These are phyloP conservation scores for Physocephala rufipes DNA, from an alignment of 2,888 invertebrate species.

Conservation along the genomic window DNA sequence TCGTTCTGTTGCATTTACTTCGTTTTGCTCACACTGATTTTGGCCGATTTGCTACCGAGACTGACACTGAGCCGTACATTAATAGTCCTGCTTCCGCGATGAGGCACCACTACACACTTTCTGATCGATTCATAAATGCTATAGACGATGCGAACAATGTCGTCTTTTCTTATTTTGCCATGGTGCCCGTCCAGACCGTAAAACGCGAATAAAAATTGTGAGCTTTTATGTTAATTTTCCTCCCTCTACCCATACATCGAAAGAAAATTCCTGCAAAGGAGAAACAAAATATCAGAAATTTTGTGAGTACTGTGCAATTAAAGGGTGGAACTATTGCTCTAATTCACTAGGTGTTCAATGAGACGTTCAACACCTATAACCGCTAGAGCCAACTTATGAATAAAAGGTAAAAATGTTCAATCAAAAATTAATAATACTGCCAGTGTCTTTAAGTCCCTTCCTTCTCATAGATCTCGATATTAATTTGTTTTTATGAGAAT, in stretches of 20 bases:
- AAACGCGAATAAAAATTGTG: conserved; percentile 86
- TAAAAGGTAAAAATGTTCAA: too few relatives aligned
- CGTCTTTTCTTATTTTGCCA: conserved; percentile 92
- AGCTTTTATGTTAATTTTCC: conserved; percentile 73
- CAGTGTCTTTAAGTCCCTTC: too few relatives aligned
- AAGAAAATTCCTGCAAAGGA: conserved; percentile 79
- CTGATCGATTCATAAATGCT: conserved; percentile 92
- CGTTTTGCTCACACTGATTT: conserved; percentile 44
- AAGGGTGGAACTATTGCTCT: too few relatives aligned
- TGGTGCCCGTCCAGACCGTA: conserved; percentile 93
- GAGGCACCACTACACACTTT: conserved; percentile 86
- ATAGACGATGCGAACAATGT: conserved; percentile 88
- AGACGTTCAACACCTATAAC: neutral
- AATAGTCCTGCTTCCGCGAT: conserved; percentile 90
- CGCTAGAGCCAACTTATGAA: too few relatives aligned
- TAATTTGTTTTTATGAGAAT: too few relatives aligned
- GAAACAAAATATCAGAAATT: neutral
- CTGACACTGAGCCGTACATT: conserved; percentile 89
- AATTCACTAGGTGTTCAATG: too few relatives aligned
- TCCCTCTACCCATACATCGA: conserved; percentile 86
- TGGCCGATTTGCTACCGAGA: conserved; percentile 72
- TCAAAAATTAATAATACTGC: too few relatives aligned
- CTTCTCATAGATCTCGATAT: too few relatives aligned
- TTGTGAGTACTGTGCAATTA: too few relatives aligned
- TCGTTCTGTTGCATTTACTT: conserved; percentile 40